Evolutionary conservation across 2,113 vertebrate genomes (phyloP).

Genomic region (Danionella cerebrum): DNA sequence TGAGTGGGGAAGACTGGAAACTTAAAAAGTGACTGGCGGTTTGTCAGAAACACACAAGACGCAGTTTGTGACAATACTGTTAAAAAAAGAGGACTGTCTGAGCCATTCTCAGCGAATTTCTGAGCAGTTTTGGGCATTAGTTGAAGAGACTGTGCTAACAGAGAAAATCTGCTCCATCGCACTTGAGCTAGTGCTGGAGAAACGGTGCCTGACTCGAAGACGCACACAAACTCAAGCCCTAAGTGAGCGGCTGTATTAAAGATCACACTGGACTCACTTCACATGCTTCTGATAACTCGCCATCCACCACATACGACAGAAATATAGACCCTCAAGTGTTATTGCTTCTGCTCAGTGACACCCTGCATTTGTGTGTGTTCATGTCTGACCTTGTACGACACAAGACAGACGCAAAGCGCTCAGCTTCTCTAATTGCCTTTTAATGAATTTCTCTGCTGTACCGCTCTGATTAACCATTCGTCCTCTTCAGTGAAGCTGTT

Average conservation of each 20-base stretch:
- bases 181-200: slow-evolving; percentile 47
- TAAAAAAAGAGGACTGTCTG: too few relatives aligned
- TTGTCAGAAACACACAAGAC: too few relatives aligned
- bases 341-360: neutral
- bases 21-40: too few relatives aligned
- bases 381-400: slow-evolving; percentile 30
- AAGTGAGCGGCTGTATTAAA: neutral
- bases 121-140: slow-evolving; percentile 18
- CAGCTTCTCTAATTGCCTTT: slow-evolving; percentile 54
- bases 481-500: slow-evolving; percentile 49
- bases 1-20: too few relatives aligned
- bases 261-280: neutral
- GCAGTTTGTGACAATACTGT: too few relatives aligned
- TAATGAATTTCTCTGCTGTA: slow-evolving; percentile 52
- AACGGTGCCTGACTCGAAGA: slow-evolving; percentile 29
- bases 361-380: neutral
- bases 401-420: slow-evolving; percentile 43
- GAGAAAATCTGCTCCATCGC: slow-evolving; percentile 47
- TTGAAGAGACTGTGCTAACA: slow-evolving; percentile 39
- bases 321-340: neutral
- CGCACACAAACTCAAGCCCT: slow-evolving; percentile 1
- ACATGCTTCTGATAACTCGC: neutral
- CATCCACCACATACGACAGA: too few relatives aligned
- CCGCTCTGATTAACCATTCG: slow-evolving; percentile 54
- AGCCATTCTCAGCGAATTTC: slow-evolving; percentile 22